These are phyloP conservation scores for Plutomurus gul DNA, from an alignment of 1,140 invertebrate species.

Conservation along the genomic window DNA sequence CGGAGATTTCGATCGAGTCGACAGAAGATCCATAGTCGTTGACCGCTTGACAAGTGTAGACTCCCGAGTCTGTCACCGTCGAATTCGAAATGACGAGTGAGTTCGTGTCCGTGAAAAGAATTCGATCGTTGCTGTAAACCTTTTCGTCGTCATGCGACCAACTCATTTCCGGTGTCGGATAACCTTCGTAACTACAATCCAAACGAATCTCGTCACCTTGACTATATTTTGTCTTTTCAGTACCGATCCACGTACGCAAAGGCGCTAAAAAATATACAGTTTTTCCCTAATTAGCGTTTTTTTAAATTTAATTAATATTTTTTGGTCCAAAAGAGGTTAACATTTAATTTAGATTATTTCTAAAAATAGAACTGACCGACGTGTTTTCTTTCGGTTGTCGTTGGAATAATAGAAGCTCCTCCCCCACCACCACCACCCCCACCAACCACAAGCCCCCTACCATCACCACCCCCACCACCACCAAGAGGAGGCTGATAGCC, in stretches of 20 bases:
- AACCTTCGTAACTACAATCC: constrained; percentile 75
- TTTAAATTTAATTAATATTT: no score
- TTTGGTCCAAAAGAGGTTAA: no score
- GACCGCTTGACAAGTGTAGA: constrained; percentile 76
- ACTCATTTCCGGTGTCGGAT: constrained; percentile 70
- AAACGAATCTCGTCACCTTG: constrained; percentile 71
- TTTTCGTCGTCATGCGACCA: constrained; percentile 77
- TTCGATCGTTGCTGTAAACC: background rate
- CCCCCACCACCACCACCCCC: no score
- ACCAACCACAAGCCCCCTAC: no score
- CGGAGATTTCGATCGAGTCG: constrained; percentile 65
- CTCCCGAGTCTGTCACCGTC: constrained; percentile 70
- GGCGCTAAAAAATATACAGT: constrained; percentile 10
- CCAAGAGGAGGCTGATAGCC: no score
- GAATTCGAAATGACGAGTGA: constrained; percentile 67
- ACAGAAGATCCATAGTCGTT: constrained; percentile 70
- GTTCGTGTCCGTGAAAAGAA: background rate
- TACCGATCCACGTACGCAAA: constrained; percentile 50
- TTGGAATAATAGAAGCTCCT: no score
- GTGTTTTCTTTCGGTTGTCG: background rate
- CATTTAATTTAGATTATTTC: no score
- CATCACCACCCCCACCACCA: no score
- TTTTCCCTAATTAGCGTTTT: no score
- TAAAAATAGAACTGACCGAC: background rate
- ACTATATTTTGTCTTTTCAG: constrained; percentile 59